Base-by-base conservation (phyloP, 2,888 invertebrate species). In the Andrena trimmerana region DNA sequence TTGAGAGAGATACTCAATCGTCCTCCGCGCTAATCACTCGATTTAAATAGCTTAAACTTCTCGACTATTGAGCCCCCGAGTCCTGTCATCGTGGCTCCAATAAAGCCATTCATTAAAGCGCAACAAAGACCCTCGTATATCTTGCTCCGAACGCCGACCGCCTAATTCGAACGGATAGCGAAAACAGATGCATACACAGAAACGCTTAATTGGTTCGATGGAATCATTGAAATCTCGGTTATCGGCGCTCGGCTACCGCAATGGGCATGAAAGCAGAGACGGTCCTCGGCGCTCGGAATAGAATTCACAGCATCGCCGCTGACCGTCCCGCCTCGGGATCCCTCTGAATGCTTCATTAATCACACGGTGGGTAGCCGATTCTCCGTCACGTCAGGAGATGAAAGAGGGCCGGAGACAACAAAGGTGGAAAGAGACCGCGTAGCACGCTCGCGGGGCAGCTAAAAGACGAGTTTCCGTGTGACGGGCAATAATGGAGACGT, bases 321-420 rank as follows among this genome's bases (percentile, higher is more conserved):
- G 57, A 20, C 13, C 77, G 59, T 65, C 27, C 52, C 73, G 29
- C 10, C 73, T 42, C 57, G 42, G 57, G 70, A 78, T 86, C 57
- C 57, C 68, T 70, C 60, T 84, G 88, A 88, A 86, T 84, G 84
- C 77, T 89, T 90, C 92, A 91, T 93, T 93, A 93, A 93, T 93
- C 93, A 93, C 89, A 84, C 84, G 85, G 88, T 84, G 81, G 88
- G 86, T 86, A 80, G 81, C 83, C 83, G 87, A 85, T 88, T 89
- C 89, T 85, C 81, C 60, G 83, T 85, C 84, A 77, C 84, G 84
- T 85, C 83, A 78, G 75, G 20, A 16, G 69, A 63, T 54, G 66
- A 42, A 65, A 60, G 81, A 83, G 81, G 79, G 80, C 63, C 73
- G 57, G 69, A 27, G 57, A 57, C 57, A 79, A 81, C 86, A 74